Percentiles rank a stretch among this genome's conserved stretches.
phyloP scores from a whole-genome alignment of 2,888 invertebrate species.

The Tanypteryx hageni region DNA sequence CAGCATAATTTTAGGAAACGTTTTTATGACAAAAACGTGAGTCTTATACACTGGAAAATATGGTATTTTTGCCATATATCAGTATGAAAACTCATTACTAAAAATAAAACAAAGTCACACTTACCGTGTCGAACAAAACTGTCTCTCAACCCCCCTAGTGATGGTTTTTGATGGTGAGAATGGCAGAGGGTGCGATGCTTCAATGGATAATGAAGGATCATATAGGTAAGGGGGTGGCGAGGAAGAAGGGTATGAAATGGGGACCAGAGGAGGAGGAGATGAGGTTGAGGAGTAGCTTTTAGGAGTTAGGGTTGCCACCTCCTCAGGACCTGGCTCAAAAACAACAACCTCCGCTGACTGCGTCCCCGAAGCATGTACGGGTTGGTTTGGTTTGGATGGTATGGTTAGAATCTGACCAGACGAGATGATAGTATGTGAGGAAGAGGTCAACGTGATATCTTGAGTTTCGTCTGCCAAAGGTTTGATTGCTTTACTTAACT shows the following conservation, averaged over 20 bases:
- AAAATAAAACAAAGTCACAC: neutral
- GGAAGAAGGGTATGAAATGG: neutral
- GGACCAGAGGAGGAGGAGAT: slow-evolving; percentile 20
- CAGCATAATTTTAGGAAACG: too few species aligned
- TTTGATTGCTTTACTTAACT: slow-evolving; percentile 21
- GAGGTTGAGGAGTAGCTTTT: slow-evolving; percentile 24
- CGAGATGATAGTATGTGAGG: slow-evolving; percentile 28
- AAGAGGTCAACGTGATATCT: neutral
- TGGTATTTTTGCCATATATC: neutral
- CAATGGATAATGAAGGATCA: neutral
- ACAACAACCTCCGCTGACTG: neutral
- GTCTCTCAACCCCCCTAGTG: slow-evolving; percentile 37
- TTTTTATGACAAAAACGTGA: too few species aligned
- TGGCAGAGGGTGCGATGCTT: neutral
- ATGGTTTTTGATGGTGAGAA: neutral
- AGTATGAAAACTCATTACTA: neutral
- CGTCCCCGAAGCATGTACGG: neutral
- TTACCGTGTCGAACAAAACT: slow-evolving; percentile 27
- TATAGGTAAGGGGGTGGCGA: slow-evolving; percentile 16
- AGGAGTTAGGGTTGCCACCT: neutral
- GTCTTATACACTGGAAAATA: too few species aligned
- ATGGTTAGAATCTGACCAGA: neutral
- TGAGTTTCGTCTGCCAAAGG: neutral
- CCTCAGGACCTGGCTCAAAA: neutral
- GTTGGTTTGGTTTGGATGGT: neutral